These are phyloP conservation scores for Siderastrea radians DNA, from an alignment of 92 coral and sea anemone species.

Conservation along the genomic window DNA sequence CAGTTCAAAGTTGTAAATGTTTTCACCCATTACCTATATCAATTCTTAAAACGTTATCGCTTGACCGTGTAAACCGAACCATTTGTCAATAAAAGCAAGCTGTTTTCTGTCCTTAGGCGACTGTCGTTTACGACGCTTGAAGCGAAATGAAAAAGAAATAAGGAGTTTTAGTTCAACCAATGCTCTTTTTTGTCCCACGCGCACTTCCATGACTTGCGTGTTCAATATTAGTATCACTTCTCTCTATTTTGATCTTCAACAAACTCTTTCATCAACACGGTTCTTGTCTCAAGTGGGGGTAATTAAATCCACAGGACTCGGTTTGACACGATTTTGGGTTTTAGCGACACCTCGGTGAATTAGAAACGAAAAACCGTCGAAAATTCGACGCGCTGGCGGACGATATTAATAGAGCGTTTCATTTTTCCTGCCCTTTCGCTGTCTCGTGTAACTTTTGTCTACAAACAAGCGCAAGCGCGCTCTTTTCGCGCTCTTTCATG, in stretches of 20 bases:
- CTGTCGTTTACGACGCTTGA: background rate
- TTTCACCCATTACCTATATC: conserved; percentile 16
- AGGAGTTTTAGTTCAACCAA: background rate
- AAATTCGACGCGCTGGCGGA: background rate
- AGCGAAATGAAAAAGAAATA: background rate
- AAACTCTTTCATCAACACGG: conserved; percentile 33
- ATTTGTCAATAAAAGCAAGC: conserved; percentile 11
- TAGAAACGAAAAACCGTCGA: background rate
- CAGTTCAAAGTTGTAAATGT: conserved; percentile 14
- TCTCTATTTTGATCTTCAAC: conserved; percentile 32
- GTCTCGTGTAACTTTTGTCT: conserved; percentile 2
- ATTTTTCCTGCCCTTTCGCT: conserved; percentile 10
- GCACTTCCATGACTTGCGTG: background rate
- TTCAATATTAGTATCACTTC: background rate
- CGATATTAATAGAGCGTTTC: background rate
- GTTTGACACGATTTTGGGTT: background rate
- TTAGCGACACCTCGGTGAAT: background rate
- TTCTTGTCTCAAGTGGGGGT: conserved; percentile 43
- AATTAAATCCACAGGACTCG: conserved; percentile 35
- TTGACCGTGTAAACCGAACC: conserved; percentile 10
- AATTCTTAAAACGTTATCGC: conserved; percentile 5
- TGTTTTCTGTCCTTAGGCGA: conserved; percentile 5
- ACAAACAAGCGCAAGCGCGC: background rate
- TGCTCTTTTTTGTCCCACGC: background rate
- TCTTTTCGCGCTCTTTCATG: background rate